Evolutionary conservation across 2,888 invertebrate genomes (phyloP).

Genomic region (Drosophila lutescens): DNA sequence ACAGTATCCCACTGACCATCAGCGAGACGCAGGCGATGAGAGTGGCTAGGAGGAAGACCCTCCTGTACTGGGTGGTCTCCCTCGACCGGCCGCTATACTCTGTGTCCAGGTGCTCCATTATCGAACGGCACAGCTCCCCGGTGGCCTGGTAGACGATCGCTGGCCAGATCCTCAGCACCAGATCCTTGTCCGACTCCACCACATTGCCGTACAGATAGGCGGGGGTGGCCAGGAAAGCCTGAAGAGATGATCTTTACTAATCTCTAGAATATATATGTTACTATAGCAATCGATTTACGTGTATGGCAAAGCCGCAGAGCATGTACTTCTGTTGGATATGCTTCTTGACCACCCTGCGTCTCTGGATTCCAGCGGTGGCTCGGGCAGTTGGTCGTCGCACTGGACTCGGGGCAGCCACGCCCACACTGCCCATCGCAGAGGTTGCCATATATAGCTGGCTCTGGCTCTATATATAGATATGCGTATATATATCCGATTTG

Average conservation of each 20-base stretch:
- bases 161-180: constrained; percentile 83
- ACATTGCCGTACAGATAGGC: constrained; percentile 84
- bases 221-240: constrained; percentile 83
- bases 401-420: constrained; percentile 17
- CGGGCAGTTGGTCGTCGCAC: constrained; percentile 77
- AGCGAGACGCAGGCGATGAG: constrained; percentile 80
- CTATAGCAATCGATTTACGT: constrained; percentile 69
- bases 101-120: constrained; percentile 81
- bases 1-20: constrained; percentile 82
- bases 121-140: constrained; percentile 82
- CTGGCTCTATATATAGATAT: too few relatives aligned
- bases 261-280: too few relatives aligned
- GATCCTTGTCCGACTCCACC: constrained; percentile 83
- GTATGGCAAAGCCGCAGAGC: constrained; percentile 84
- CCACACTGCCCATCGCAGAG: constrained; percentile 34
- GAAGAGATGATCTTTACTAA: too few relatives aligned
- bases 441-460: constrained; percentile 20
- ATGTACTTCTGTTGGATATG: constrained; percentile 84
- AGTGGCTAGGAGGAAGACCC: constrained; percentile 81
- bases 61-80: constrained; percentile 79
- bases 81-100: constrained; percentile 81
- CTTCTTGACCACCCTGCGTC: constrained; percentile 83
- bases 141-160: constrained; percentile 83
- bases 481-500: background rate
- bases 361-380: constrained; percentile 81